Evolutionary conservation across 2,113 vertebrate genomes (phyloP).

Genomic region (Erythrolamprus reginae): DNA sequence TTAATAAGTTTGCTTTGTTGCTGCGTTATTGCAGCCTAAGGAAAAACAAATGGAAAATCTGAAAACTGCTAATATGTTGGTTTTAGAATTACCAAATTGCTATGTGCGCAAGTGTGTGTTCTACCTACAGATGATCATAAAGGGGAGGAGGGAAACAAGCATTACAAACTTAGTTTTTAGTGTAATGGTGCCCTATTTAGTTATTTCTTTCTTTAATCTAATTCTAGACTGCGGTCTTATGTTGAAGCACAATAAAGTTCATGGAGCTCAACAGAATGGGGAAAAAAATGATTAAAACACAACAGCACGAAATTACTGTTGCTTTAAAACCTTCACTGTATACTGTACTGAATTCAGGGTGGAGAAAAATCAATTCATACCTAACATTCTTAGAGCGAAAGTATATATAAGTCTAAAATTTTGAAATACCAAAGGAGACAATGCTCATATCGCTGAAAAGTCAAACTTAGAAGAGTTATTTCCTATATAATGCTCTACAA

Average conservation of each 20-base stretch:
- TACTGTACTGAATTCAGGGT: not conserved
- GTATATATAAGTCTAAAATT: not conserved
- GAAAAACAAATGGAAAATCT: not conserved
- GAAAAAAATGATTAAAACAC: not conserved
- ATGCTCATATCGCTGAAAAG: not conserved
- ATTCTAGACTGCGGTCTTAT: not conserved
- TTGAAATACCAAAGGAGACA: not conserved
- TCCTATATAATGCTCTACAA: not conserved
- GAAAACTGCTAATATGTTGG: not conserved
- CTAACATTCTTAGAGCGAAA: not conserved
- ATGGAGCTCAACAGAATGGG: not conserved
- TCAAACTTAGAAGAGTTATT: not conserved
- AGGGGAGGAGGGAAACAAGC: not conserved
- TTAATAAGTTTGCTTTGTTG: not conserved
- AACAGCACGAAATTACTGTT: not conserved
- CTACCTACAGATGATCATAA: not conserved
- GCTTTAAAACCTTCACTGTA: not conserved
- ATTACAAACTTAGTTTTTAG: not conserved
- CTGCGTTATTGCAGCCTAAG: not conserved
- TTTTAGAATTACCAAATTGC: not conserved
- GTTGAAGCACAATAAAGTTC: not conserved
- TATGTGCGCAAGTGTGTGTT: not conserved
- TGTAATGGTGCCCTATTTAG: not conserved
- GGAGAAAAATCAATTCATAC: not conserved
- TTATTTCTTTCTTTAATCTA: not conserved